Evolutionary conservation across 2,888 invertebrate genomes (phyloP), one percentile per base, ranked within the genome.

Genomic region (Coenonympha arcania): DNA sequence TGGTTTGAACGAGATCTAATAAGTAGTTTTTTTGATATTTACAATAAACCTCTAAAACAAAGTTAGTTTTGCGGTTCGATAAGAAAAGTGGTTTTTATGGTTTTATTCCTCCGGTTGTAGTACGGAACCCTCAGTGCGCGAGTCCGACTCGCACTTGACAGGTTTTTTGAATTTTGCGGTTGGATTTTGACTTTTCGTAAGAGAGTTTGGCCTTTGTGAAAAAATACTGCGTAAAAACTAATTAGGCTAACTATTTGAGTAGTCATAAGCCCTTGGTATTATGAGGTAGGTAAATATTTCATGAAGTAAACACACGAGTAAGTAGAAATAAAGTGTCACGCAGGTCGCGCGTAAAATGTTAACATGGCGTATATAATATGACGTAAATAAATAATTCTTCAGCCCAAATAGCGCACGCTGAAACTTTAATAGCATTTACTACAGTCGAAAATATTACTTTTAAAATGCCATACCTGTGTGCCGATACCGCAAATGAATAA

Each of bases 231-330:
- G 24, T 26, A 26, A 26, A 26, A 3, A 26, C 8, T 28, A 30
- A 28, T 44, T 43, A 18, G 45, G 45, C 39, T 41, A 41, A 26
- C 11, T 16, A 18, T 34, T 50, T 50, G 45, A 28, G 13, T 26
- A 34, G 55, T 49, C 39, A 47, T 48, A 48, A 34, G 50, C 52
- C 53, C 44, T 55, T 54, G 53, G 44, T 41, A 49, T n/a, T n/a
- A n/a, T n/a, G n/a, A n/a, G n/a, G 37, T 39, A 48, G 6, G 44
- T 55, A 47, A 53, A 55, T 58, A 53, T 55, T 56, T 56, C 51
- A 57, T 54, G 48, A 33, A 36, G 52, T 55, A 50, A 36, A 50
- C 54, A 48, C 2, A 24, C 3, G 6, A n/a, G n/a, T n/a, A n/a
- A n/a, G n/a, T n/a, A n/a, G n/a, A n/a, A 26, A 26, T 9, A 26